A percentile compares a stretch with the other conserved stretches of the same genome.
Conservation (phyloP, 1,140 invertebrate species). For the Calliphora vicina region DNA sequence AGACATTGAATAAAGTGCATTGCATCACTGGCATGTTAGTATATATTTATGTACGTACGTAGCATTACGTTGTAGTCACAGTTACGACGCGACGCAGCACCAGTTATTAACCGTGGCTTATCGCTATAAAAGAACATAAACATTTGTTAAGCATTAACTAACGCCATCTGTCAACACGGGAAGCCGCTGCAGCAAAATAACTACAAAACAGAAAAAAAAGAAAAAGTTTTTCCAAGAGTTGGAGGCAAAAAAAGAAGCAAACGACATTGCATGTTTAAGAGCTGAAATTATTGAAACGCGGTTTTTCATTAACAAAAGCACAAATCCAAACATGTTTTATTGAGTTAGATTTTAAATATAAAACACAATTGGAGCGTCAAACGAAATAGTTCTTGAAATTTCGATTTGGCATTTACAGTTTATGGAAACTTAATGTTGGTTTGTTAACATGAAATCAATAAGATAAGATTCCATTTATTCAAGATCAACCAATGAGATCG, state of each 20-base stretch:
- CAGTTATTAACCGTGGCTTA: background rate
- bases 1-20: too few species aligned
- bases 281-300: constrained; percentile 28
- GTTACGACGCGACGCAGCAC: background rate
- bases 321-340: background rate
- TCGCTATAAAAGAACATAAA: constrained; percentile 21
- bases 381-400: background rate
- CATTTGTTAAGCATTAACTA: constrained; percentile 35
- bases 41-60: background rate
- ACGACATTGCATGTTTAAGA: constrained; percentile 21
- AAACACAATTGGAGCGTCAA: background rate
- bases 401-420: too few species aligned
- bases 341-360: background rate
- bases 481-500: too few species aligned
- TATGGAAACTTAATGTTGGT: too few species aligned
- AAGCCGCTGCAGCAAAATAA: constrained; percentile 10
- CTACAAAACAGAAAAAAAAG: constrained; percentile 4
- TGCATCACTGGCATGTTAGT: background rate
- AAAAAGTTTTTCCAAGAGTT: constrained; percentile 8
- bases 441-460: too few species aligned
- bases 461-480: too few species aligned
- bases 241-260: background rate
- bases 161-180: constrained; percentile 33
- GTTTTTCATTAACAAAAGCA: background rate
- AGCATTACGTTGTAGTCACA: background rate